Conservation (phyloP, 2,888 invertebrate species). For the Ophion slaviceki region DNA sequence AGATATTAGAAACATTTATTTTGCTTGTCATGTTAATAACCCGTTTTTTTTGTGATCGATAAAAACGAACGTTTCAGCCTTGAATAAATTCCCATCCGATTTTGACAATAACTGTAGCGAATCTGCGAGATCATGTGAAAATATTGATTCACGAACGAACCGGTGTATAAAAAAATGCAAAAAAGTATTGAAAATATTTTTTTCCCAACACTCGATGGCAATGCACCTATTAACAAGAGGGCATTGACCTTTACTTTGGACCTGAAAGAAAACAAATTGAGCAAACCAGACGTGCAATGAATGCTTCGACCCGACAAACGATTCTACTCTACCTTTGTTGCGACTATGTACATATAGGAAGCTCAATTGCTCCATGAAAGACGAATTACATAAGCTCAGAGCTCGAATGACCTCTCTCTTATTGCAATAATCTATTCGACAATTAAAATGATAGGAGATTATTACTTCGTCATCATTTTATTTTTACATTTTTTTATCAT, state of each 20-base stretch:
- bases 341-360: background rate
- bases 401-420: background rate
- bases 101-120: background rate
- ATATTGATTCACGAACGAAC: background rate
- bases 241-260: background rate
- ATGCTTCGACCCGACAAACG: background rate
- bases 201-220: background rate
- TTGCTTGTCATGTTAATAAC: background rate
- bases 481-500: too few species aligned
- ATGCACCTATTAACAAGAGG: constrained; percentile 4
- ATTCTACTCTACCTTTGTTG: background rate
- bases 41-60: background rate
- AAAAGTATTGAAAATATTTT: background rate
- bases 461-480: too few species aligned
- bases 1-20: too few species aligned
- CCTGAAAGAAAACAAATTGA: background rate
- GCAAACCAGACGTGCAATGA: background rate
- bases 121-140: background rate
- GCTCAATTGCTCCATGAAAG: constrained; percentile 41
- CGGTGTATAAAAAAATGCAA: background rate
- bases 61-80: background rate
- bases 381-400: constrained; percentile 22
- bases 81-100: background rate
- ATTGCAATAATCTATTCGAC: constrained; percentile 1
- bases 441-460: background rate